Evolutionary conservation across 2,888 invertebrate genomes (phyloP).

Genomic region (Trachelus stipa): DNA sequence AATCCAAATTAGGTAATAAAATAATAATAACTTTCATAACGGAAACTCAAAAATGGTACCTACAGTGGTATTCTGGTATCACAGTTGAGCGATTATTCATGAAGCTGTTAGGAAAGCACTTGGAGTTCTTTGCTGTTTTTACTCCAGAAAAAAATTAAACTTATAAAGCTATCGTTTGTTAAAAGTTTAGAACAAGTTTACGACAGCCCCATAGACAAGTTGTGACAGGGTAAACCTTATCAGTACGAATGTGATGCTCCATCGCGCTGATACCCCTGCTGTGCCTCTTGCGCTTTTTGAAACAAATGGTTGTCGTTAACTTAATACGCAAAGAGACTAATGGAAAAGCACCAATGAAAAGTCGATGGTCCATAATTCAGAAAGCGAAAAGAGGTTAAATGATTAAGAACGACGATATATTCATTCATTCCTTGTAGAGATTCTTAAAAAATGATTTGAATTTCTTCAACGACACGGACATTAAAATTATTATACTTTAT

Average conservation of each 20-base stretch:
- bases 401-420: neutral
- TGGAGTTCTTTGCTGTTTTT: neutral
- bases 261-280: neutral
- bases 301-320: slow-evolving; percentile 21
- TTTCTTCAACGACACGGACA: neutral
- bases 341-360: slow-evolving; percentile 17
- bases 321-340: slow-evolving; percentile 14
- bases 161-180: neutral
- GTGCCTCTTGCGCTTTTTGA: neutral
- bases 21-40: too few relatives aligned
- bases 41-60: neutral
- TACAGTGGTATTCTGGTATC: neutral
- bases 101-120: neutral
- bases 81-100: neutral
- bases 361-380: slow-evolving; percentile 18
- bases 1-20: neutral
- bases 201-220: neutral
- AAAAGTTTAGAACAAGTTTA: neutral
- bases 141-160: neutral
- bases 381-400: slow-evolving; percentile 2
- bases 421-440: neutral
- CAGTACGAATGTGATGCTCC: neutral
- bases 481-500: neutral
- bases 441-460: neutral
- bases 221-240: neutral